Evolutionary conservation across 2,888 invertebrate genomes (phyloP).

Genomic region (Aporophyla lueneburgensis): DNA sequence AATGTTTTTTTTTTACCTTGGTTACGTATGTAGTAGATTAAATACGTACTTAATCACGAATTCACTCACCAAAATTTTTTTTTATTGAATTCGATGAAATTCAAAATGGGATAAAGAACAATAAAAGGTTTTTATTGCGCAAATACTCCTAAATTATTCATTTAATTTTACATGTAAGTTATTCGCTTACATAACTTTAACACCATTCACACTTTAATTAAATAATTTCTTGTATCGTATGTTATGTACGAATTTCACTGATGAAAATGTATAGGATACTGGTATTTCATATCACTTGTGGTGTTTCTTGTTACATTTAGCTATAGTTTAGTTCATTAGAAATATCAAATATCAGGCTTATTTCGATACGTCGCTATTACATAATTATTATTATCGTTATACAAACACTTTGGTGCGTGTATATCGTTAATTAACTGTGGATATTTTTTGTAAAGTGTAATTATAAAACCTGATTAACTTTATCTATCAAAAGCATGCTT

Average conservation of each 20-base stretch:
- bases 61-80: neutral
- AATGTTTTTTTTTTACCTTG: neutral
- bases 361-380: neutral
- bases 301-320: neutral
- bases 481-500: too few species aligned
- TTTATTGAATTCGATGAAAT: constrained; percentile 11
- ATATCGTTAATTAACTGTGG: too few species aligned
- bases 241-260: constrained; percentile 6
- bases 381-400: neutral
- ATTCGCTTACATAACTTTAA: neutral
- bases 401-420: neutral
- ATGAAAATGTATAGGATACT: neutral
- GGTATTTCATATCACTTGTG: neutral
- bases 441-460: too few species aligned
- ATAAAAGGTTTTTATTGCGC: constrained; percentile 8
- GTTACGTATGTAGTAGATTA: neutral
- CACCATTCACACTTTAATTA: constrained; percentile 1
- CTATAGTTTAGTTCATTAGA: constrained; percentile 6
- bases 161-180: constrained; percentile 3
- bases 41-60: constrained; percentile 2
- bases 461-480: too few species aligned
- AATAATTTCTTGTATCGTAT: constrained; percentile 7
- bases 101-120: constrained; percentile 17
- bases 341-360: constrained; percentile 14
- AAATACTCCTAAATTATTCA: constrained; percentile 30